Base-by-base conservation (phyloP, 2,113 vertebrate species). In the Poeciliopsis occidentalis region DNA sequence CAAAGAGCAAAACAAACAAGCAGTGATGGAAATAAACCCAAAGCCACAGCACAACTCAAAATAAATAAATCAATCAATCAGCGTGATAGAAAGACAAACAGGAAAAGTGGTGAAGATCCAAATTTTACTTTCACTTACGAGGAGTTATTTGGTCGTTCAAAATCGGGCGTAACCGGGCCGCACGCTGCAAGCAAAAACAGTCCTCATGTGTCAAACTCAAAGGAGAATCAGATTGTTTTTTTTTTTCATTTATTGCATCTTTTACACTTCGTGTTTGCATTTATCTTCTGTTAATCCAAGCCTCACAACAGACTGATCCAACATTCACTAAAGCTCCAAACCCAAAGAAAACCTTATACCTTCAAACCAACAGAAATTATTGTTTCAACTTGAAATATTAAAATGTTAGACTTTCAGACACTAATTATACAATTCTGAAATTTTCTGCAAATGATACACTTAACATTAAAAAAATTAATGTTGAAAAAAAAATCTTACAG, bases 101-200 rank as follows among this genome's bases (percentile, higher is more conserved):
- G 0, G 54, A 12, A 37, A 75, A 17, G 44, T 47, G 17, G 15
- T 47, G 13, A 47, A 47, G 17, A 47, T 5, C 44, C 1, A 1
- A 34, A 41, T 47, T 61, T 64, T 27, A 30, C n/a, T 5, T 69
- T 89, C 89, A 96, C 96, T 95, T 96, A 96, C 96, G 94, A 80
- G 37, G 88, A 76, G 88, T 87, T 90, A 82, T 90, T 82, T n/a
- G 92, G 82, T 93, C 64, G 77, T 93, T 97, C 96, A 98, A 11
- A 98, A 96, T 73, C 96, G 94, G 91, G 95, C 97, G 94, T 95
- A 96, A 90, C 96, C 96, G 89, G 94, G 94, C 87, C 94, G 94
- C 39, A 93, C 64, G 80, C 97, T 98, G 96, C 87, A 96, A 96
- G 92, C 84, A 95, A 47, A 87, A 94, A 96, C 84, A 95, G 63